These are phyloP conservation scores for Mormyrops attenuatus DNA, from an alignment of 2,797 vertebrate species.

Conservation along the genomic window DNA sequence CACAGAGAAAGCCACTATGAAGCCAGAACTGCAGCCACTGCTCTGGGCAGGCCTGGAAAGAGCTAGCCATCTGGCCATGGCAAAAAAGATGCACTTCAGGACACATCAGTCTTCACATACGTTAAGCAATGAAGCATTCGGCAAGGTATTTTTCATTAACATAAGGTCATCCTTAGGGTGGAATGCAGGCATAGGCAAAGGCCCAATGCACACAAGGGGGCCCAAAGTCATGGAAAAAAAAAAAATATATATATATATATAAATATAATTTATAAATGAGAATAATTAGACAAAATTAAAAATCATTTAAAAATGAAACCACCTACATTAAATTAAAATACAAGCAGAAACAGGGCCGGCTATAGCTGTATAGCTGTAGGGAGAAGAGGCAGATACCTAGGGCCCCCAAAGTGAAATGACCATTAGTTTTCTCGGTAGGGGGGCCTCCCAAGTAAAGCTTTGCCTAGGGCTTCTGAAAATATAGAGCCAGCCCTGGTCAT, in stretches of 20 bases:
- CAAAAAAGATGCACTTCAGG: neutral
- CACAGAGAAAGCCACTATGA: neutral
- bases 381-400: too few species aligned
- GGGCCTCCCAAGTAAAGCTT: too few species aligned
- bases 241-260: neutral
- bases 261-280: neutral
- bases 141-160: neutral
- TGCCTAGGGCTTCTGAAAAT: neutral
- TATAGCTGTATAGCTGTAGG: too few species aligned
- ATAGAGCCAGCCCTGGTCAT: neutral
- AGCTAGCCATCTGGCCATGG: neutral
- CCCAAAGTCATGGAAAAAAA: neutral
- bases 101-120: neutral
- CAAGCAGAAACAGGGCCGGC: too few species aligned
- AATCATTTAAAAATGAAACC: neutral
- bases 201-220: neutral
- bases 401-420: too few species aligned
- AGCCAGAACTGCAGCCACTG: neutral
- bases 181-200: neutral
- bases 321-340: too few species aligned
- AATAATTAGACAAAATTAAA: neutral
- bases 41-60: neutral
- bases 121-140: neutral
- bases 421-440: too few species aligned
- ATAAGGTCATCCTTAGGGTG: neutral